Evolutionary conservation across 2,113 vertebrate genomes (phyloP), one percentile per base, ranked within the genome.

Genomic region (Myiopsitta monachus): DNA sequence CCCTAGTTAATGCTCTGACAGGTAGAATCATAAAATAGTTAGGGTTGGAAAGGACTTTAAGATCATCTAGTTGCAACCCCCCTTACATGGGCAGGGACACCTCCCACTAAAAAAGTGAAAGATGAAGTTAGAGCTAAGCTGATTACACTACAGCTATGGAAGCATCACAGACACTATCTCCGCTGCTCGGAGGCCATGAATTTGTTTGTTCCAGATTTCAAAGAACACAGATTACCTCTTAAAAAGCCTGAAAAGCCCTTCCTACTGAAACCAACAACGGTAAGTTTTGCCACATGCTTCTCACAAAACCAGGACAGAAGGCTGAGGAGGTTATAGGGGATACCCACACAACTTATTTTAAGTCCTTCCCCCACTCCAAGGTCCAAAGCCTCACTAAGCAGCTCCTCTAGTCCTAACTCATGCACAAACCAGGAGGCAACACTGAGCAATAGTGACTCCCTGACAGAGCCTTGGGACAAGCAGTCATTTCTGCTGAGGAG

Each of bases 401-500:
- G 47, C 24, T 95, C 47, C 49, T 51, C 63, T 2, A 74, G 54
- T 2, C 1, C 0, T 6, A 77, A 66, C 18, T 41, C 54, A 52
- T 1, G 14, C 30, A 61, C 33, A 24, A 44, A 10, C 17, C 52
- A 75, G 33, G 39, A 91, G 12, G 6, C 19, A 82, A 33, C 18
- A 27, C 10, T 15, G 11, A 3, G 8, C 19, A 59, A 51, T 24
- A 51, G 13, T 3, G n/a, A 43, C 36, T 52, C 57, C n/a, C 17
- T 0, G 4, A 49, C 3, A 62, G 9, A 55, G 28, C 57, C 28
- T 33, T 26, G 28, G 67, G 17, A 68, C 4, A 15, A 51, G 57
- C n/a, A 86, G 27, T 1, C 14, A 28, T 14, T 68, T 49, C 63
- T 88, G 43, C 43, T 0, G 0, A 64, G 47, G 23, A 67, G 17